Percentiles rank a stretch among this genome's conserved stretches.
Evolutionary conservation across 2,113 vertebrate species (phyloP).

Genomic region (Triplophysa rosa): DNA sequence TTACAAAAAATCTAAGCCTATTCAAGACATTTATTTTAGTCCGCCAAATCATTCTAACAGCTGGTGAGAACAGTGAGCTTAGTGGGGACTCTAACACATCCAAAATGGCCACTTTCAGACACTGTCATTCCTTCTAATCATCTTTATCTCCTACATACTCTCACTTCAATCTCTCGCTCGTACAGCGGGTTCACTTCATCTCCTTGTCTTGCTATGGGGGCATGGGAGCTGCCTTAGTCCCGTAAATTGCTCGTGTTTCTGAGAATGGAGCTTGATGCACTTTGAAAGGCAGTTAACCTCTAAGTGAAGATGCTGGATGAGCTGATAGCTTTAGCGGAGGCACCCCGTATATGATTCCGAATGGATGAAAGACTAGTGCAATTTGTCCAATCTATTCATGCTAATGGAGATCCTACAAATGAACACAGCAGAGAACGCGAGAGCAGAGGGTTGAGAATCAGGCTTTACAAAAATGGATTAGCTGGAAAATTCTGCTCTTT

Average conservation of each 20-base stretch:
- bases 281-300: slow-evolving; percentile 57
- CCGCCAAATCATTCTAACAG: neutral
- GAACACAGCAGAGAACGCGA: slow-evolving; percentile 52
- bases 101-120: slow-evolving; percentile 36
- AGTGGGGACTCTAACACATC: slow-evolving; percentile 44
- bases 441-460: slow-evolving; percentile 27
- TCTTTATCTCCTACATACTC: slow-evolving; percentile 15
- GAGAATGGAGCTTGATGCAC: slow-evolving; percentile 36
- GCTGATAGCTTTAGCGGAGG: slow-evolving; percentile 43
- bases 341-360: slow-evolving; percentile 51
- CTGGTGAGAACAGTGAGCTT: slow-evolving; percentile 55
- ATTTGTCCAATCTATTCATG: slow-evolving; percentile 54
- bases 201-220: slow-evolving; percentile 6
- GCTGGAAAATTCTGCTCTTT: slow-evolving; percentile 47
- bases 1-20: slow-evolving; percentile 48
- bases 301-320: slow-evolving; percentile 51
- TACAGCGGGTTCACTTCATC: slow-evolving; percentile 9
- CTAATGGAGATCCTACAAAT: slow-evolving; percentile 64
- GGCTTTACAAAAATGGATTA: slow-evolving; percentile 49
- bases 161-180: slow-evolving; percentile 11
- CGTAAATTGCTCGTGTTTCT: slow-evolving; percentile 42
- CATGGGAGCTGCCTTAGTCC: neutral
- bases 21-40: neutral
- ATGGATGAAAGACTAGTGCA: slow-evolving; percentile 52
- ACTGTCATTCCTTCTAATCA: slow-evolving; percentile 44